These are phyloP conservation scores for Mesocricetus auratus DNA, from an alignment of 2,113 vertebrate species.

Conservation along the genomic window DNA sequence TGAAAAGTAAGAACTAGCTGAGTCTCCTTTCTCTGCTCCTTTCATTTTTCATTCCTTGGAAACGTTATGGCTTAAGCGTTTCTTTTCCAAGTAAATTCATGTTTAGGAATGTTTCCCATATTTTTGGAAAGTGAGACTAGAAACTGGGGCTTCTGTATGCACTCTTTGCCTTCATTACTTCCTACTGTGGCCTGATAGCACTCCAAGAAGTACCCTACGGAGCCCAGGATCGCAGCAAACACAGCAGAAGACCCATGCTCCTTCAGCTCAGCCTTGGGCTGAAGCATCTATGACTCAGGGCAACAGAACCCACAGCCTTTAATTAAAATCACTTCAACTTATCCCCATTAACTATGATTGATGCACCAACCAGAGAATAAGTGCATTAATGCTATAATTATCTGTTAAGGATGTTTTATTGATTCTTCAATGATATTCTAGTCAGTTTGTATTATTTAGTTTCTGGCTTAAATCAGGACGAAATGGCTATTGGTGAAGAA, in stretches of 20 bases:
- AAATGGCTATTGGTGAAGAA: slow-evolving; percentile 83
- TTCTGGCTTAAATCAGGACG: slow-evolving; percentile 81
- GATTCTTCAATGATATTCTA: slow-evolving; percentile 82
- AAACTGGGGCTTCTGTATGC: neutral
- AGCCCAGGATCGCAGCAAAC: neutral
- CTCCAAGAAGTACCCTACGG: neutral
- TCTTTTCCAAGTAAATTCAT: slow-evolving; percentile 38
- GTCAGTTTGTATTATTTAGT: slow-evolving; percentile 84
- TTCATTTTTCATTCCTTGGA: neutral
- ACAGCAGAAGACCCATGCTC: neutral
- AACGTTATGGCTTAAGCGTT: neutral
- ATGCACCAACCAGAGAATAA: slow-evolving; percentile 76
- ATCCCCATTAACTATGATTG: slow-evolving; percentile 67
- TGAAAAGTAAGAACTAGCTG: neutral
- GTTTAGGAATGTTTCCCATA: neutral
- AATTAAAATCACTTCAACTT: slow-evolving; percentile 73
- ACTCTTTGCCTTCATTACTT: neutral
- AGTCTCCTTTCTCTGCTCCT: neutral
- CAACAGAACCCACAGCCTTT: slow-evolving; percentile 55
- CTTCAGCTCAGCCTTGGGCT: neutral
- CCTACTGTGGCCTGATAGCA: neutral
- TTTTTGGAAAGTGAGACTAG: neutral
- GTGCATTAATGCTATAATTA: slow-evolving; percentile 80
- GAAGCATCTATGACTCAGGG: slow-evolving; percentile 28
- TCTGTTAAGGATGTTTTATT: slow-evolving; percentile 83